Base-by-base conservation (phyloP, 1,140 invertebrate genomes). In the Drosophila malerkotliana region DNA sequence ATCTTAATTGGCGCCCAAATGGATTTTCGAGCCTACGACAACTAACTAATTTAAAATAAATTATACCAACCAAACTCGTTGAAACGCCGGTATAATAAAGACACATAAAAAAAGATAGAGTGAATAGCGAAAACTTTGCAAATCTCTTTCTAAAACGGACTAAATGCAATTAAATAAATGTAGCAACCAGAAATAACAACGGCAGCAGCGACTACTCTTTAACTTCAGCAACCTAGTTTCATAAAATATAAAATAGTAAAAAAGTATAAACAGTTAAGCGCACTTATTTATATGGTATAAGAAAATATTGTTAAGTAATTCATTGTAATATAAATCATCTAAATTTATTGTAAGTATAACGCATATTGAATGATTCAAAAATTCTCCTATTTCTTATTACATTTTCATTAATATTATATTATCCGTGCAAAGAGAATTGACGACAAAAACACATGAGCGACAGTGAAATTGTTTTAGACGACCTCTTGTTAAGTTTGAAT, bases 301-400 rank as follows among this genome's bases (percentile, higher is more conserved):
- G 26, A 51, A 51, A 12, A 7, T 51, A 28, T 51, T 10, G 5
- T 51, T 30, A 51, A 51, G 26, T n/a, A 15, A 12, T 8, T 37
- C 6, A 37, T 8, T 37, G 6, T 9, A 3, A 8, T n/a, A 37
- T 37, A 37, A 37, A 37, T 8, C 34, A 37, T 51, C 3, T 51
- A 14, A 51, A 32, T 32, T 30, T 4, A 51, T 51, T 51, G 48
- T 51, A 51, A 51, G 48, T 51, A 51, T 51, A 51, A 32, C 48
- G 48, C 48, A 14, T 32, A 37, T 37, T 37, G 10, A 37, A 37
- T 24, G 48, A 49, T 26, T 49, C 48, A 21, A 49, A 49, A 49
- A 49, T 49, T 49, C n/a, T 30, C 21, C 8, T 49, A 49, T 49
- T 49, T 4, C 48, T 28, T 21, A 30, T 49, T 37, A 37, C 34